phyloP scores from a whole-genome alignment of 1,140 invertebrate genomes.

The Heliconius eleuchia region DNA sequence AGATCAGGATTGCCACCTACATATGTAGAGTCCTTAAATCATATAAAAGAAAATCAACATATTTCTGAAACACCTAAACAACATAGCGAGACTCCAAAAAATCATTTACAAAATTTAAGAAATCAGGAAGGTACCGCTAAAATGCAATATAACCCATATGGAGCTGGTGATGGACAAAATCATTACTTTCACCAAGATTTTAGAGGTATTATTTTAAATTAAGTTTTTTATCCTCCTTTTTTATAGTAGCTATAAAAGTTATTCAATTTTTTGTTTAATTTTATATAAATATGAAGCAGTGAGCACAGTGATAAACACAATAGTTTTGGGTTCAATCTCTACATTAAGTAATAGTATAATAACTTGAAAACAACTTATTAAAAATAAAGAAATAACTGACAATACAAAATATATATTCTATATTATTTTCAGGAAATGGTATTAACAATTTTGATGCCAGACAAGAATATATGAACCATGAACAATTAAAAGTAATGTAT shows the following conservation, averaged over 20 bases:
- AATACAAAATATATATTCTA: neutral
- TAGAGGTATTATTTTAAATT: conserved; percentile 50
- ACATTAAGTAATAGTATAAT: no score
- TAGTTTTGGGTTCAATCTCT: no score
- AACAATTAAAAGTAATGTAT: conserved; percentile 74
- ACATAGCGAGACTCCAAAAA: conserved; percentile 69
- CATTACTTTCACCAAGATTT: conserved; percentile 66
- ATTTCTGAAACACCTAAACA: conserved; percentile 57
- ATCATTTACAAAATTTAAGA: conserved; percentile 51
- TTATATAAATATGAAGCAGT: no score
- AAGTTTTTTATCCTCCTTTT: neutral
- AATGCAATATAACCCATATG: conserved; percentile 61
- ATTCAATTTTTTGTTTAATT: no score
- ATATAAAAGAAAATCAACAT: conserved; percentile 64
- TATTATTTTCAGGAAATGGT: conserved; percentile 54
- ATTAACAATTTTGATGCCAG: conserved; percentile 61
- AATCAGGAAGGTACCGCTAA: conserved; percentile 61
- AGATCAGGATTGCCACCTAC: conserved; percentile 64
- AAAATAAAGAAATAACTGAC: no score
- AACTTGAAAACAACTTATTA: no score
- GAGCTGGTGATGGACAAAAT: conserved; percentile 72
- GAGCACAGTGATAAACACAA: no score
- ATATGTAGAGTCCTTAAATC: conserved; percentile 69
- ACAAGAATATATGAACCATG: conserved; percentile 69
- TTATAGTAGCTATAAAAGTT: no score